phyloP scores from a whole-genome alignment of 2,113 vertebrate species.

The Tretioscincus oriximinensis region DNA sequence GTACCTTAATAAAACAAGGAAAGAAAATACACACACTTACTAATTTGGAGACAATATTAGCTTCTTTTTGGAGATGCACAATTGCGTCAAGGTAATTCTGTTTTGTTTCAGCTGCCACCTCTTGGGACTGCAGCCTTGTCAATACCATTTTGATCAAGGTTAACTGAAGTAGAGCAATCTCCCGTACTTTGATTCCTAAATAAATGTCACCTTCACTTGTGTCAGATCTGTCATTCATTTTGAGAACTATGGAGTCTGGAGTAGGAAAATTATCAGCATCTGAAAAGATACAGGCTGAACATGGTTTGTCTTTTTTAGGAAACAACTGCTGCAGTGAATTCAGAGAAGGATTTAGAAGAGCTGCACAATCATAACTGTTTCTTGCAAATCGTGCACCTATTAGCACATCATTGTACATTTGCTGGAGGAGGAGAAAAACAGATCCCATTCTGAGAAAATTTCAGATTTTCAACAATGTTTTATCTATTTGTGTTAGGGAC shows the following conservation, averaged over 20 bases:
- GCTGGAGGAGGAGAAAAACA: conserved; percentile 58
- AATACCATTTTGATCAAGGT: conserved; percentile 75
- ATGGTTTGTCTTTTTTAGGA: neutral
- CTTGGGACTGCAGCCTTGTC: conserved; percentile 45
- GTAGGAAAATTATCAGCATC: fast-evolving
- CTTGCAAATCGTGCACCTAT: conserved; percentile 55
- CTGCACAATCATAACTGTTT: conserved; percentile 56
- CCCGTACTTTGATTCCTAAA: conserved; percentile 26
- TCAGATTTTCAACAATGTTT: neutral
- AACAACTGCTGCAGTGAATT: conserved; percentile 4
- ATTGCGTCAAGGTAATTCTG: conserved; percentile 68
- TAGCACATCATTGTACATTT: conserved; percentile 69
- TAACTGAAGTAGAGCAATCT: conserved; percentile 74
- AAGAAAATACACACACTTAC: conserved; percentile 68
- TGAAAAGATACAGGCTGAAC: neutral
- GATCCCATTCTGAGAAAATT: conserved; percentile 55
- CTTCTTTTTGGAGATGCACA: conserved; percentile 68
- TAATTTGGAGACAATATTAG: conserved; percentile 73
- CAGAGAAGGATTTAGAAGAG: conserved; percentile 55
- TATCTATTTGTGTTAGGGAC: neutral
- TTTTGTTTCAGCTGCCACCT: conserved; percentile 21
- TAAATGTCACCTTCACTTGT: conserved; percentile 39
- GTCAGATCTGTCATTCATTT: neutral
- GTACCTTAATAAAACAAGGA: neutral
- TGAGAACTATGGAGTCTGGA: neutral